Conservation (phyloP, 2,888 invertebrate genomes). For the Carabus problematicus region DNA sequence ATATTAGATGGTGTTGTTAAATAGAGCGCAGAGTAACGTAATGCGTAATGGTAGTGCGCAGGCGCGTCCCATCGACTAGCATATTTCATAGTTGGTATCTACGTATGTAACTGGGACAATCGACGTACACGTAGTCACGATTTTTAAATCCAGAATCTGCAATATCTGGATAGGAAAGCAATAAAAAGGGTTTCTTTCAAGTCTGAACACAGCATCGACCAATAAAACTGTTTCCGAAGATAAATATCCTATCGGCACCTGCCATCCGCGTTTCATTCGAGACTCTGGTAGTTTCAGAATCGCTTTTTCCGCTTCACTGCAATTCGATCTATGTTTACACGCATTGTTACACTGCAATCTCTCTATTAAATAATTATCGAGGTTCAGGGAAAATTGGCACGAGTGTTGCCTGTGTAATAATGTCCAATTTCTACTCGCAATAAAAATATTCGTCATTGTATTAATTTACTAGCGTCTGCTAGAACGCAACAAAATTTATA, state of each 20-base stretch:
- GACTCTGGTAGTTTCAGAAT: too few relatives aligned
- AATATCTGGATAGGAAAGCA: background rate
- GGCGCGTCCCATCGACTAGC: constrained; percentile 5
- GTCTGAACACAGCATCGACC: constrained; percentile 3
- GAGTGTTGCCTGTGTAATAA: too few relatives aligned
- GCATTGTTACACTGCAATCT: background rate
- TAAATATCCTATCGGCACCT: background rate
- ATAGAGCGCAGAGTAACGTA: constrained; percentile 22
- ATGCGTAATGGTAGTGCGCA: too few relatives aligned
- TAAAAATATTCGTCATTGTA: too few relatives aligned
- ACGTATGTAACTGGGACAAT: constrained; percentile 13
- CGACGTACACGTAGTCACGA: background rate
- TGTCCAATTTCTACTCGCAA: too few relatives aligned
- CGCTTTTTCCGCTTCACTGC: too few relatives aligned
- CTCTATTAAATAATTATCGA: background rate
- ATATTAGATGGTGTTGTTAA: constrained; percentile 34
- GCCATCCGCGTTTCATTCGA: background rate
- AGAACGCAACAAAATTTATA: too few relatives aligned
- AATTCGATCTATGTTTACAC: too few relatives aligned
- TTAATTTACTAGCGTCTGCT: too few relatives aligned
- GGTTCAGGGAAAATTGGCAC: too few relatives aligned
- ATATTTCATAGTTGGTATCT: constrained; percentile 17
- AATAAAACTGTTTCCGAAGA: constrained; percentile 13
- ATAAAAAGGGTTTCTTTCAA: constrained; percentile 18
- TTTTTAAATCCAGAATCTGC: constrained; percentile 9